Percentiles rank a stretch among this genome's conserved stretches.
Evolutionary conservation across 1,140 invertebrate species (phyloP).

Genomic region (Drosophila serrata): DNA sequence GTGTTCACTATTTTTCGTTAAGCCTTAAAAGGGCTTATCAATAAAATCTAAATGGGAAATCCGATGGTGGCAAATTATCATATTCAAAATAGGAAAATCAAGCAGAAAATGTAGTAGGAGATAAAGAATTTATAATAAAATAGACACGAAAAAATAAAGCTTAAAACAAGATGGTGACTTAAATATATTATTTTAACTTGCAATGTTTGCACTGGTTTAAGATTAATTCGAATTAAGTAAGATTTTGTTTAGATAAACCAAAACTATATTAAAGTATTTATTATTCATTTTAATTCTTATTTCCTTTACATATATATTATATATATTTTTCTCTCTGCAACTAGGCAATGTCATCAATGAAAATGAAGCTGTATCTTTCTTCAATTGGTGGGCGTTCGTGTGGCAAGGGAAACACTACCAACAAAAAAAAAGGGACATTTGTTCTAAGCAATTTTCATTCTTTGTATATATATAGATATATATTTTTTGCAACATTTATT

Average conservation of each 20-base stretch:
- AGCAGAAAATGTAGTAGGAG: background rate
- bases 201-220: no score
- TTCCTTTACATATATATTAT: no score
- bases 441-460: conserved; percentile 66
- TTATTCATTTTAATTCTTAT: background rate
- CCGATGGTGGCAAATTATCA: conserved; percentile 37
- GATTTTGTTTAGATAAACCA: background rate
- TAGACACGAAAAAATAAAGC: background rate
- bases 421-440: conserved; percentile 56
- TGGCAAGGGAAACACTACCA: conserved; percentile 28
- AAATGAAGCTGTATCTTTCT: conserved; percentile 67
- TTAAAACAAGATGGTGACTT: background rate
- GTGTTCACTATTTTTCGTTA: conserved; percentile 13
- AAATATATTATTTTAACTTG: no score
- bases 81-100: conserved; percentile 47
- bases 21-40: conserved; percentile 11
- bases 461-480: no score
- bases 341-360: conserved; percentile 52
- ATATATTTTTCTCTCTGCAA: background rate
- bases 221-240: no score
- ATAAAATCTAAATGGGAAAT: background rate
- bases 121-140: background rate
- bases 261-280: no score
- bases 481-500: conserved; percentile 64
- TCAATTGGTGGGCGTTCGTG: conserved; percentile 60